Evolutionary conservation across 2,888 invertebrate genomes (phyloP).

Genomic region (Hylaea fasciaria): DNA sequence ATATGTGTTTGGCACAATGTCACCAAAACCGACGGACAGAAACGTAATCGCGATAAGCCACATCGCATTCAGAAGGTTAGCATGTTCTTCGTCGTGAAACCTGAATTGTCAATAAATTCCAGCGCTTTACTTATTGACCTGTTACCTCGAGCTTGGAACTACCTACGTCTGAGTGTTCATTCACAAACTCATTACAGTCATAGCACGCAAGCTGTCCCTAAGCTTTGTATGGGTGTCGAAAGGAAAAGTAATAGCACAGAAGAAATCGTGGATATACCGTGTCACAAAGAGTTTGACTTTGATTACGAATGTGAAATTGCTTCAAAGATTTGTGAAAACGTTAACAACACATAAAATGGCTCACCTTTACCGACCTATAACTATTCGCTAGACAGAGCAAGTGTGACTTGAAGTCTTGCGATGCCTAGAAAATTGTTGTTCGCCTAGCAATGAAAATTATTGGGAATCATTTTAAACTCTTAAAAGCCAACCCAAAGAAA

Average conservation of each 20-base stretch:
- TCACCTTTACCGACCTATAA: slow-evolving; percentile 80
- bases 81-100: slow-evolving; percentile 99
- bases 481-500: slow-evolving; percentile 65
- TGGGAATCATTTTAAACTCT: slow-evolving; percentile 48
- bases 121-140: slow-evolving; percentile 69
- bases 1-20: slow-evolving; percentile 99
- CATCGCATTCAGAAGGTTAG: slow-evolving; percentile 99
- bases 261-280: slow-evolving; percentile 52
- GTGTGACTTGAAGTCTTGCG: slow-evolving; percentile 60
- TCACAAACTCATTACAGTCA: slow-evolving; percentile 56
- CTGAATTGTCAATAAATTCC: slow-evolving; percentile 87
- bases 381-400: slow-evolving; percentile 69
- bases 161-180: slow-evolving; percentile 49
- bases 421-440: slow-evolving; percentile 56
- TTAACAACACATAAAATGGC: slow-evolving; percentile 82
- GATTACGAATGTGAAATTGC: slow-evolving; percentile 67
- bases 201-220: slow-evolving; percentile 51
- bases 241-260: slow-evolving; percentile 54
- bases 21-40: slow-evolving; percentile 99
- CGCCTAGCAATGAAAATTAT: slow-evolving; percentile 50
- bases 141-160: slow-evolving; percentile 47
- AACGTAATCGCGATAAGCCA: slow-evolving; percentile 99
- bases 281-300: slow-evolving; percentile 82
- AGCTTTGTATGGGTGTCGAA: slow-evolving; percentile 52
- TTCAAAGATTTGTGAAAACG: slow-evolving; percentile 59